Evolutionary conservation across 2,888 invertebrate genomes (phyloP), one percentile per base, ranked within the genome.

Genomic region (Boloria euphrosyne): DNA sequence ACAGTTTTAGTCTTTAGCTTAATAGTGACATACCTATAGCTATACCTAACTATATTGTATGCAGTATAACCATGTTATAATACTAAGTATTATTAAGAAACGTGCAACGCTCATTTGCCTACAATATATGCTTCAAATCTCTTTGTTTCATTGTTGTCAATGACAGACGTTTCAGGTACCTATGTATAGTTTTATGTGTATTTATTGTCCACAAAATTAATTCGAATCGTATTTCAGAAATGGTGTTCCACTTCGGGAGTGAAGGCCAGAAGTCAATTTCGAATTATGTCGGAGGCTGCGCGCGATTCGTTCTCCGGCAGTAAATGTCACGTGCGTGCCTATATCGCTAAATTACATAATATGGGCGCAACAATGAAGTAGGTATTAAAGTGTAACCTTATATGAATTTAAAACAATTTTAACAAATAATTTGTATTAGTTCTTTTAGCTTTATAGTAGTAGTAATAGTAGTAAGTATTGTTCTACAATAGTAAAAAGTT

Each of bases 1-100:
- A 88, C 87, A 84, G 89, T 90, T 83, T 77, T 74, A 78, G 85
- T 89, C 89, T 90, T 90, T 89, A 89, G 87, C 89, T 90, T 86
- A n/a, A 88, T 74, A 80, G 71, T 75, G 73, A 72, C 73, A 70
- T 70, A 67, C 67, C 71, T 46, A n/a, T 5, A 13, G n/a, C n/a
- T 38, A 16, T 13, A 1, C 31, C 14, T 51, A 18, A 14, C 2
- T 13, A 27, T 0, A 52, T 2, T 7, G 4, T 2, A n/a, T 52
- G 7, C 31, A 10, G 31, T 7, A 38, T 2, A 2, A 38, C 31
- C 10, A 44, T 22, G 62, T 58, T 44, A 22, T 18, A 49, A 63
- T 62, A 53, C 58, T 50, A 22, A 22, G 22, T 22, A 66, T 22
- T 44, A 57, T 44, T 44, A 22, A 46, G 4, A 57, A 44, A 13